Percentiles rank a stretch among this genome's conserved stretches.
These are phyloP conservation scores for Coracopsis vasa DNA, from an alignment of 2,113 vertebrate species.

Conservation along the genomic window DNA sequence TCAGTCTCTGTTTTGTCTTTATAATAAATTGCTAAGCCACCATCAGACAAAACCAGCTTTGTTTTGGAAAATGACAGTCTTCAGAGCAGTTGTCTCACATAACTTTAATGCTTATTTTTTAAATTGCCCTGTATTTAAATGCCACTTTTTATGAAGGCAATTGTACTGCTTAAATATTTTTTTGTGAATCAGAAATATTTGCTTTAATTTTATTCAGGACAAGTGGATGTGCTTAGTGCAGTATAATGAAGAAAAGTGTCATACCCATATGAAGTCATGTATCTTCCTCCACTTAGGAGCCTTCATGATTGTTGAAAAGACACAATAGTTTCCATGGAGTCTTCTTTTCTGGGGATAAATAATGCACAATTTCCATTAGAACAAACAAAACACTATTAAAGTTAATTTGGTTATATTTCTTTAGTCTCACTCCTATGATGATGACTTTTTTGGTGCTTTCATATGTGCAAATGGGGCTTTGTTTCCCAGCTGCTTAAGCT, in stretches of 20 bases:
- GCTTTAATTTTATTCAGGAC: not conserved
- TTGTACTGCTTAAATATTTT: not conserved
- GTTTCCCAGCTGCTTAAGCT: not conserved
- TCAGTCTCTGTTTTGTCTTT: not conserved
- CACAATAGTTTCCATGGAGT: not conserved
- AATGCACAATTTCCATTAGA: not conserved
- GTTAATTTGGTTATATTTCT: not conserved
- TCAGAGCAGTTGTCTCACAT: not conserved
- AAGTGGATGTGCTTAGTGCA: not conserved
- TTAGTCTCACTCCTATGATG: not conserved
- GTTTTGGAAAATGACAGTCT: not conserved
- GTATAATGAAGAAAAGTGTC: not conserved
- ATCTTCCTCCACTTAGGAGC: not conserved
- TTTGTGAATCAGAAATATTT: not conserved
- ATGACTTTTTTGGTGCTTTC: not conserved
- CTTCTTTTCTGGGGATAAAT: not conserved
- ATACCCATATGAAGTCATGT: not conserved
- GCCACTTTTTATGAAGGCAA: not conserved
- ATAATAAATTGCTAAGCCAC: not conserved
- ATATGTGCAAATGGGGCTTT: not conserved
- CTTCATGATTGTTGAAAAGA: not conserved
- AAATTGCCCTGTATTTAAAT: conserved; percentile 37
- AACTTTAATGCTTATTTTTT: conserved; percentile 6
- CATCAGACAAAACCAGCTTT: not conserved
- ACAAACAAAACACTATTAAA: not conserved